Evolutionary conservation across 2,113 vertebrate species (phyloP), one percentile per base, ranked within the genome.

Genomic region (Mola mola): DNA sequence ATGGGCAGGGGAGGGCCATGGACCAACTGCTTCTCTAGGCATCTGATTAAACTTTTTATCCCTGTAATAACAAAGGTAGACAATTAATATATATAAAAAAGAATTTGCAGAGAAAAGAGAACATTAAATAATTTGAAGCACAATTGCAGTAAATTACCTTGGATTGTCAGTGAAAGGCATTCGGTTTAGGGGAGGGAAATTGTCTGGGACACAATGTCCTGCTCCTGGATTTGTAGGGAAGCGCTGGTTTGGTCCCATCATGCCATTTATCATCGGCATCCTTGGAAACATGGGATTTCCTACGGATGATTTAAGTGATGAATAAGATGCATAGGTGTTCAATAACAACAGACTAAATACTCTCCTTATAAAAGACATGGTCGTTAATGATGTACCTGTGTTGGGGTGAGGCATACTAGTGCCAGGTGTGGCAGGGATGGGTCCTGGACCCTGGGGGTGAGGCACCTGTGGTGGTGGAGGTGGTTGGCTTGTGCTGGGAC

Each of bases 231-330:
- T 83, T 81, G 95, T 49, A 51, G 94, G 79, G 1, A 96, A 94
- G 19, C 95, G 95, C 69, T 94, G 89, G 69, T 71, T 92, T 66
- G 93, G 92, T 78, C 93, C 95, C 74, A 97, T 94, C 77, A 98
- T 88, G 48, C 97, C 97, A 48, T 98, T 98, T 87, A 96, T 94
- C 78, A 96, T 91, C 21, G 95, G 94, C 79, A 96, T 94, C 82
- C 96, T 92, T 60, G 95, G 93, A 90, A 97, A 98, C 0, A 92
- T 84, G 65, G 89, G 87, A 74, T 94, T 93, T 66, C 93, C 95
- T 97, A 57, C 8, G 50, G 1, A 62, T 8, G 12, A 82, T 56
- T 53, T 3, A 40, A 31, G 4, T 34, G 13, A 9, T 53, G 16
- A 37, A 50, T 56, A 11, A 6, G 8, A 66, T 51, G 4, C 5